Conservation (phyloP, 2,888 invertebrate genomes). For the Isotomurus palustris region DNA sequence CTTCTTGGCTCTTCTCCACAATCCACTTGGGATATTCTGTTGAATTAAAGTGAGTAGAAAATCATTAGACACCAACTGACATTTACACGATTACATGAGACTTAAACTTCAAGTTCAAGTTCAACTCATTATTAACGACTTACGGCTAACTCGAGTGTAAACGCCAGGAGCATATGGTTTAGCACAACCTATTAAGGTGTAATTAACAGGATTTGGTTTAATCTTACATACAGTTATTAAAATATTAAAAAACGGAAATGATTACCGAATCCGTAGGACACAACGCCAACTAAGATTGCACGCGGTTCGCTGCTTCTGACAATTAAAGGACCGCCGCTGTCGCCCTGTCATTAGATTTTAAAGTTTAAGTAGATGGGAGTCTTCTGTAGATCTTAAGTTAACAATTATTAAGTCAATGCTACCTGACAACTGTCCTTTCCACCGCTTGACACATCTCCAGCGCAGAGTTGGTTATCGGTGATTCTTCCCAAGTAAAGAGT, state of each 20-base stretch:
- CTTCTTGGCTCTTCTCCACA: slow-evolving; percentile 24
- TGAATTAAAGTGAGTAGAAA: too few species aligned
- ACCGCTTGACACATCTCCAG: slow-evolving; percentile 25
- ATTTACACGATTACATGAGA: not conserved
- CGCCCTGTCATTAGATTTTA: slow-evolving; percentile 9
- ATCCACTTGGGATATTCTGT: slow-evolving; percentile 34
- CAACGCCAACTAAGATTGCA: slow-evolving; percentile 20
- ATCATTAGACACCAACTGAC: not conserved
- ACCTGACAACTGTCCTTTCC: slow-evolving; percentile 34
- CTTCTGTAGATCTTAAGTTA: not conserved
- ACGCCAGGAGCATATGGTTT: slow-evolving; percentile 33
- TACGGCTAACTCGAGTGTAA: slow-evolving; percentile 26
- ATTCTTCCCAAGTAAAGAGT: slow-evolving; percentile 31
- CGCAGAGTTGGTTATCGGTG: slow-evolving; percentile 30
- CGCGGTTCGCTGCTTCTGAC: not conserved
- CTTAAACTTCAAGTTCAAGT: not conserved
- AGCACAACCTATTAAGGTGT: slow-evolving; percentile 18
- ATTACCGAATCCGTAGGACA: slow-evolving; percentile 28
- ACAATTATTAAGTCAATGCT: slow-evolving; percentile 2
- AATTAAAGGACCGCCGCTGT: slow-evolving; percentile 15
- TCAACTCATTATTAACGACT: slow-evolving; percentile 3
- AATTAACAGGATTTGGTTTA: not conserved
- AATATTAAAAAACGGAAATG: too few species aligned
- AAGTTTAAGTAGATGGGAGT: not conserved
- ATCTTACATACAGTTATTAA: not conserved